Evolutionary conservation across 2,113 vertebrate species (phyloP), one percentile per base, ranked within the genome.

Genomic region (Nyctereutes procyonoides): DNA sequence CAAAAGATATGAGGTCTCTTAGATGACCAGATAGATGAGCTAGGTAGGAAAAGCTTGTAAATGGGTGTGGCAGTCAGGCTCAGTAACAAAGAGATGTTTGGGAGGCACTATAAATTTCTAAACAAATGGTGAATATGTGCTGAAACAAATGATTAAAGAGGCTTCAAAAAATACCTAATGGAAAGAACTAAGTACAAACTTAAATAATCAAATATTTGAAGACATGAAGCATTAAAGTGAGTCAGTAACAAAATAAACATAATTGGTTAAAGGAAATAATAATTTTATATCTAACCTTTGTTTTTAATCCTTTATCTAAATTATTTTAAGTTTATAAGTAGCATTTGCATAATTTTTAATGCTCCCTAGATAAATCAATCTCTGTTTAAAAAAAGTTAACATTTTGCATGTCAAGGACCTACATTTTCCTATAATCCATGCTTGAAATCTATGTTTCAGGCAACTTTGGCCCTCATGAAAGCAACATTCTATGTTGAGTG

Each of bases 211-310:
- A 82, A 48, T n/a, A 12, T 87, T 71, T 87, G 67, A 77, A 96
- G 19, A 62, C 2, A 15, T 24, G 5, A 95, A 69, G 32, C 6
- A 15, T 67, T 63, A 74, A 69, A 84, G 73, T 28, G 12, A 67
- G 5, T 82, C 38, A 83, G 6, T 55, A 43, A 77, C 51, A 87
- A 82, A 81, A 76, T 89, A n/a, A 81, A 60, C 1, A 38, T 16
- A 56, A 62, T 76, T 77, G 48, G 2, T 93, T 86, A 28, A 89
- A 76, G 22, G 26, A 96, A 95, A 93, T 92, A 84, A 77, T 77
- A 81, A 56, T 55, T 79, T 51, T 62, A 26, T 82, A 87, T 38
- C 76, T 76, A 87, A 20, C 5, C 28, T 74, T 93, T 92, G 16
- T 43, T 77, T 90, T 92, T 77, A 62, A 76, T 62, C 13, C 7